phyloP scores from a whole-genome alignment of 2,888 invertebrate species.

The Cantharis flavilabris region DNA sequence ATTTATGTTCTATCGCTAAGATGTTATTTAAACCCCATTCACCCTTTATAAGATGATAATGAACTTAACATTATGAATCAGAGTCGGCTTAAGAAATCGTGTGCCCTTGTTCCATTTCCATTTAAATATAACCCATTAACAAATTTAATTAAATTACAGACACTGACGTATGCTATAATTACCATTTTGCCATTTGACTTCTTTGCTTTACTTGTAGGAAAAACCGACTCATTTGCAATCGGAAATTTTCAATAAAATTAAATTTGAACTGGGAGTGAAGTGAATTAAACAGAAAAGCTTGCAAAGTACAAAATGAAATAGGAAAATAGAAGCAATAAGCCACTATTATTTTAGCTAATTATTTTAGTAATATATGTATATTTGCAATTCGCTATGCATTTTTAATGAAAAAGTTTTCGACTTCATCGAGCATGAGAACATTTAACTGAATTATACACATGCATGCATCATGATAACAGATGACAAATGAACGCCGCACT shows the following conservation, averaged over 20 bases:
- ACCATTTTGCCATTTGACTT: neutral
- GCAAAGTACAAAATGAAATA: too few species aligned
- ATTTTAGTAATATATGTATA: too few species aligned
- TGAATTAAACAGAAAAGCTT: too few species aligned
- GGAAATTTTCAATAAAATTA: too few species aligned
- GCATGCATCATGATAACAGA: neutral
- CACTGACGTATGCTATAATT: neutral
- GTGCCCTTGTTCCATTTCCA: neutral
- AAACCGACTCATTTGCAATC: too few species aligned
- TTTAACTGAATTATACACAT: neutral
- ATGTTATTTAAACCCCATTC: neutral
- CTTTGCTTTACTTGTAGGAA: neutral
- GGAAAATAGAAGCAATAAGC: too few species aligned
- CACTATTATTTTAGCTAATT: too few species aligned
- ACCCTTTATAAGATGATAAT: neutral
- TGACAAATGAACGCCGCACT: neutral
- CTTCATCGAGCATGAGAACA: neutral
- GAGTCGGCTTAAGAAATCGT: neutral
- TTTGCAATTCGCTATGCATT: neutral
- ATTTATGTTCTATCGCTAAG: neutral
- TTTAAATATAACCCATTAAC: neutral
- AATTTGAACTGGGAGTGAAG: too few species aligned
- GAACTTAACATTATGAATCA: neutral
- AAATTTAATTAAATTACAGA: neutral
- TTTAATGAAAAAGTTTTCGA: neutral